These are phyloP conservation scores for Microctonus hyperodae DNA, from an alignment of 2,888 invertebrate genomes.

Conservation along the genomic window DNA sequence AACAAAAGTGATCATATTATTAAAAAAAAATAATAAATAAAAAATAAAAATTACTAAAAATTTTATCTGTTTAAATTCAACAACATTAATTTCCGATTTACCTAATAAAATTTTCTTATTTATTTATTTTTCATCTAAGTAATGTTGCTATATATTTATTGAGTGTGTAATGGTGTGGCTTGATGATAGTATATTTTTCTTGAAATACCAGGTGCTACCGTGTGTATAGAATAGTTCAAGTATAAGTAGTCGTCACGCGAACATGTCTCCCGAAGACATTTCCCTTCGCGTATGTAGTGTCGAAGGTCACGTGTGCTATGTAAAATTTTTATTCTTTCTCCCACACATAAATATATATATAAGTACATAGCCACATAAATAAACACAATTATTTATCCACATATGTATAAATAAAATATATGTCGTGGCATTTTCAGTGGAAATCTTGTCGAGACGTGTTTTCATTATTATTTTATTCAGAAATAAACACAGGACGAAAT, in stretches of 20 bases:
- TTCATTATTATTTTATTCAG: neutral
- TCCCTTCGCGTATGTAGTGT: conserved; percentile 21
- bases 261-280: conserved; percentile 21
- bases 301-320: conserved; percentile 29
- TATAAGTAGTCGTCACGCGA: conserved; percentile 28
- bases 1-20: no score
- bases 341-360: neutral
- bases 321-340: conserved; percentile 18
- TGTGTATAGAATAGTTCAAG: conserved; percentile 29
- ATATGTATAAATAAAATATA: neutral
- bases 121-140: no score
- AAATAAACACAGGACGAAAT: neutral
- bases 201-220: conserved; percentile 41
- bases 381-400: neutral
- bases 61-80: no score
- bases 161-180: neutral
- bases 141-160: neutral
- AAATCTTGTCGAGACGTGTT: conserved; percentile 5
- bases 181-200: conserved; percentile 31
- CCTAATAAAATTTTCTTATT: no score
- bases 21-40: no score
- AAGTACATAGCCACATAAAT: neutral
- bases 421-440: conserved; percentile 27
- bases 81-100: no score
- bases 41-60: no score